Conservation (phyloP, 1,140 invertebrate species). For the Brachionus plicatilis region DNA sequence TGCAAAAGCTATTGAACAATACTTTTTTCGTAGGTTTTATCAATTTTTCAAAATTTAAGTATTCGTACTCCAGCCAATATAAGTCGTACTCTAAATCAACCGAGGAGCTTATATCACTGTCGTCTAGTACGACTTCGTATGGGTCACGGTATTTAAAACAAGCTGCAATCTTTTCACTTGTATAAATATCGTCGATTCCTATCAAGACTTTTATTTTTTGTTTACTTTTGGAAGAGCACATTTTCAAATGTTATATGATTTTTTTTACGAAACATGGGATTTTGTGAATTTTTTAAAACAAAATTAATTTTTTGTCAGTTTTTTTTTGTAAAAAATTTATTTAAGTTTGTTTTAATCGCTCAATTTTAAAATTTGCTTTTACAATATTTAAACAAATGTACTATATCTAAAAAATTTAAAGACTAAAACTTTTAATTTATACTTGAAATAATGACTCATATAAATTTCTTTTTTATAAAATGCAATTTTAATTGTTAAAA, state of each 20-base stretch:
- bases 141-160: neutral
- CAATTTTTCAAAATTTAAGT: constrained; percentile 28
- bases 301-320: neutral
- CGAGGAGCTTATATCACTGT: neutral
- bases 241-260: neutral
- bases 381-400: no score
- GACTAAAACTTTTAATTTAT: no score
- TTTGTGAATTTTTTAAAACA: neutral
- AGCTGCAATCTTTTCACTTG: neutral
- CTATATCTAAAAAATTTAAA: no score
- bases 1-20: constrained; percentile 9
- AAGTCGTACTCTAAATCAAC: neutral
- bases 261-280: neutral
- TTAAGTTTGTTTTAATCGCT: neutral
- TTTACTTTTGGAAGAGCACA: neutral
- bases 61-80: constrained; percentile 36
- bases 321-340: neutral
- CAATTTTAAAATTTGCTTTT: neutral
- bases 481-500: no score
- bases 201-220: neutral
- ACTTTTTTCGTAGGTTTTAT: neutral
- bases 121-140: neutral
- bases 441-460: no score
- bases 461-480: no score
- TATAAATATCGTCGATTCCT: constrained; percentile 4